Conservation (phyloP, 2,113 vertebrate species). For the Panthera leo region DNA sequence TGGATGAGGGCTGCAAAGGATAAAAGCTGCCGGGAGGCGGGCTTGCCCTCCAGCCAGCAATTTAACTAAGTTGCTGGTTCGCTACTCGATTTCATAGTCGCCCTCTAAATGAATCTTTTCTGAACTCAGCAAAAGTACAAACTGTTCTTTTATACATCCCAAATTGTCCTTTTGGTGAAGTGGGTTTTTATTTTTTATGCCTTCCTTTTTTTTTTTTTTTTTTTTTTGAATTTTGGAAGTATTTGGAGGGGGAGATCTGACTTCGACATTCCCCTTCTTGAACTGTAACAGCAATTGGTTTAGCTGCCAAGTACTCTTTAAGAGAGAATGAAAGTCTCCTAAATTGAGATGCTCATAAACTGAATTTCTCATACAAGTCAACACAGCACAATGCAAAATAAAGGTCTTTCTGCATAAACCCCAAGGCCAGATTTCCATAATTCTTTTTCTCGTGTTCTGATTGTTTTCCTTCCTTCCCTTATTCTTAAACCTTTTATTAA, state of each 20-base stretch:
- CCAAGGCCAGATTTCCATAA: not conserved
- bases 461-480: slow-evolving; percentile 26
- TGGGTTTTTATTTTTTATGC: not conserved
- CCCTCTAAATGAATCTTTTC: slow-evolving; percentile 68
- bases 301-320: slow-evolving; percentile 13
- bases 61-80: slow-evolving; percentile 50
- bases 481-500: not conserved
- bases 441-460: not conserved
- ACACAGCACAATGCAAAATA: not conserved
- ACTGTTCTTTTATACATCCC: slow-evolving; percentile 11
- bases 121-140: slow-evolving; percentile 58
- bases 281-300: slow-evolving; percentile 35
- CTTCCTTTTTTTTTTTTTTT: not conserved
- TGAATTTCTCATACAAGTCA: slow-evolving; percentile 34
- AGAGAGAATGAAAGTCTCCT: slow-evolving; percentile 30
- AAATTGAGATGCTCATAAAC: not conserved
- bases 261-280: slow-evolving; percentile 34
- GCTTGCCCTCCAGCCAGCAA: slow-evolving; percentile 8
- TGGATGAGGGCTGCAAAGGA: not conserved
- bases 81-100: not conserved
- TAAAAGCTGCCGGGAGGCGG: not conserved
- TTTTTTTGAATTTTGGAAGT: slow-evolving; percentile 40
- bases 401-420: not conserved
- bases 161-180: slow-evolving; percentile 59
- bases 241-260: not conserved